Evolutionary conservation across 1,140 invertebrate species (phyloP).

Genomic region (Calosoma granatense): DNA sequence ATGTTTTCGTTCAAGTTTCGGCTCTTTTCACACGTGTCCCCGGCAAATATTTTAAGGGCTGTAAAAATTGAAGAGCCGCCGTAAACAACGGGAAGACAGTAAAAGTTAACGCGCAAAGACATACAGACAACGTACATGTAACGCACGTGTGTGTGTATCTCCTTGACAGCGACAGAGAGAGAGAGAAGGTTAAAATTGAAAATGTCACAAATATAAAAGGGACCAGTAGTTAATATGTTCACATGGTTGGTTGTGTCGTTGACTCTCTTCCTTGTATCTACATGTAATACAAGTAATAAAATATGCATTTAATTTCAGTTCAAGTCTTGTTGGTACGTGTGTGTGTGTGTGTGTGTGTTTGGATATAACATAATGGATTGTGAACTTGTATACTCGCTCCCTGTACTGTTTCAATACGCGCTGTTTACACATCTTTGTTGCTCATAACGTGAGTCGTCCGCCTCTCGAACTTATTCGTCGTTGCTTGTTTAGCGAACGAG

Average conservation of each 20-base stretch:
- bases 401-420: constrained; percentile 23
- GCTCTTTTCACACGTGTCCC: not conserved
- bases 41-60: not conserved
- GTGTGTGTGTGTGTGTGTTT: too few species aligned
- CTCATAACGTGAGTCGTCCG: not conserved
- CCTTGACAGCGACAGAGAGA: too few species aligned
- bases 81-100: not conserved
- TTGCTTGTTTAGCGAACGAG: constrained; percentile 16
- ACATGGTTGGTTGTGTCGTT: too few species aligned
- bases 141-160: too few species aligned
- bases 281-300: too few species aligned
- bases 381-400: constrained; percentile 23
- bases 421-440: constrained; percentile 14
- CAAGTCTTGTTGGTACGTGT: too few species aligned
- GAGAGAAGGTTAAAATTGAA: too few species aligned
- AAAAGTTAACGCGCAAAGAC: too few species aligned
- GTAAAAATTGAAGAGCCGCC: not conserved
- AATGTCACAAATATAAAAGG: too few species aligned
- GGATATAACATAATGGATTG: constrained; percentile 20
- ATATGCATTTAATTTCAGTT: constrained; percentile 25
- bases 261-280: too few species aligned
- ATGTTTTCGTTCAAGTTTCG: not conserved
- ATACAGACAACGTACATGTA: too few species aligned
- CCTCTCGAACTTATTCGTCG: not conserved
- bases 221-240: too few species aligned